These are phyloP conservation scores for Helostoma temminkii DNA, from an alignment of 2,797 vertebrate genomes.

Conservation along the genomic window DNA sequence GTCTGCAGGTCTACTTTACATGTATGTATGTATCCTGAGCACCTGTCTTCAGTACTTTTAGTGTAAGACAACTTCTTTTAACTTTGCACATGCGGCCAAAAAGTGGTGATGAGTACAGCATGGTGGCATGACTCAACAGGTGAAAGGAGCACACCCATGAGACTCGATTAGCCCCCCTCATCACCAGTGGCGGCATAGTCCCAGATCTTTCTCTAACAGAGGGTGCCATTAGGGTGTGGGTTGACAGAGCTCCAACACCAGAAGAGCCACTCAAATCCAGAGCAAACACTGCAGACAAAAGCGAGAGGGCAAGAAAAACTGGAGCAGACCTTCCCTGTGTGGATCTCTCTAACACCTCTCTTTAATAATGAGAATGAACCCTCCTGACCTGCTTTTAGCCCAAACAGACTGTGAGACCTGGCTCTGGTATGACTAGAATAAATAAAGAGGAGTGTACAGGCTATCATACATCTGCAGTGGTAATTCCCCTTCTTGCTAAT, in stretches of 20 bases:
- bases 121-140: slow-evolving; percentile 78
- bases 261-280: slow-evolving; percentile 70
- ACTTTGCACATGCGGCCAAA: slow-evolving; percentile 23
- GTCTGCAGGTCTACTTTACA: slow-evolving; percentile 5
- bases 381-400: slow-evolving; percentile 68
- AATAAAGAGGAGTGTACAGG: slow-evolving; percentile 48
- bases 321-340: slow-evolving; percentile 64
- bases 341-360: slow-evolving; percentile 52
- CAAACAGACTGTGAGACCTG: slow-evolving; percentile 39
- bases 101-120: slow-evolving; percentile 37
- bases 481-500: slow-evolving; percentile 9
- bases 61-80: background rate
- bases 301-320: slow-evolving; percentile 58
- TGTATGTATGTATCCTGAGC: slow-evolving; percentile 3
- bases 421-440: slow-evolving; percentile 52
- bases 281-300: slow-evolving; percentile 76
- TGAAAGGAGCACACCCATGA: slow-evolving; percentile 73
- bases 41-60: slow-evolving; percentile 18
- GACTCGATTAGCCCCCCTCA: slow-evolving; percentile 55
- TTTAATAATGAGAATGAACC: slow-evolving; percentile 67
- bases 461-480: slow-evolving; percentile 20
- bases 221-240: slow-evolving; percentile 73
- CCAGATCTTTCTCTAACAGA: slow-evolving; percentile 52
- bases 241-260: slow-evolving; percentile 57
- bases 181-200: slow-evolving; percentile 46